phyloP scores from a whole-genome alignment of 1,140 invertebrate species.

The Acromyrmex charruanus region DNA sequence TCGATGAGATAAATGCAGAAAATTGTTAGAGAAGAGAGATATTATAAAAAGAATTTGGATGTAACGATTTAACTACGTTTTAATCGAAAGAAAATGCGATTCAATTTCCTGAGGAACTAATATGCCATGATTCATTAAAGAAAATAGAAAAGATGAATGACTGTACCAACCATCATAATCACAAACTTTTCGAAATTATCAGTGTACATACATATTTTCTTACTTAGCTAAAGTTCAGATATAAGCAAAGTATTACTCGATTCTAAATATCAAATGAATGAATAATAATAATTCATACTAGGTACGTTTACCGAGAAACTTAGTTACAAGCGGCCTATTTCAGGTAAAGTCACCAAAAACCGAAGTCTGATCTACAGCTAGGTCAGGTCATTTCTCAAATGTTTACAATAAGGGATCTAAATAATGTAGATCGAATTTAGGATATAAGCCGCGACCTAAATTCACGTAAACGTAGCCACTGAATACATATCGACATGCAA shows the following conservation, averaged over 20 bases:
- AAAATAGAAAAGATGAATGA: background rate
- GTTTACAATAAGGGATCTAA: too few species aligned
- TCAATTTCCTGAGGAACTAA: background rate
- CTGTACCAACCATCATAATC: background rate
- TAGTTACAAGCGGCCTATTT: too few species aligned
- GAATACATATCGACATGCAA: too few species aligned
- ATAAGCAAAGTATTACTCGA: background rate
- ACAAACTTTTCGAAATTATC: constrained; percentile 32
- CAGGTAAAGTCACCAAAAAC: too few species aligned
- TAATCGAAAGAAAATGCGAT: background rate
- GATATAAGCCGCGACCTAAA: too few species aligned
- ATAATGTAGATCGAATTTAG: too few species aligned
- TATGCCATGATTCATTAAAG: background rate
- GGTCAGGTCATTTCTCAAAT: too few species aligned
- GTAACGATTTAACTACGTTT: constrained; percentile 25
- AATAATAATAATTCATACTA: background rate
- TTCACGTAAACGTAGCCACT: too few species aligned
- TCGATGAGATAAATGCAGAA: constrained; percentile 29
- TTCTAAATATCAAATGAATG: background rate
- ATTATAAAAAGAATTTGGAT: background rate
- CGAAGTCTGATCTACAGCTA: too few species aligned
- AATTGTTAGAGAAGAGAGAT: constrained; percentile 39
- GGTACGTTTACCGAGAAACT: too few species aligned
- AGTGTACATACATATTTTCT: background rate
- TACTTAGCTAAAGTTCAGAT: constrained; percentile 16